These are phyloP conservation scores for Protobothrops mucrosquamatus DNA, from an alignment of 2,113 vertebrate species.

Conservation along the genomic window DNA sequence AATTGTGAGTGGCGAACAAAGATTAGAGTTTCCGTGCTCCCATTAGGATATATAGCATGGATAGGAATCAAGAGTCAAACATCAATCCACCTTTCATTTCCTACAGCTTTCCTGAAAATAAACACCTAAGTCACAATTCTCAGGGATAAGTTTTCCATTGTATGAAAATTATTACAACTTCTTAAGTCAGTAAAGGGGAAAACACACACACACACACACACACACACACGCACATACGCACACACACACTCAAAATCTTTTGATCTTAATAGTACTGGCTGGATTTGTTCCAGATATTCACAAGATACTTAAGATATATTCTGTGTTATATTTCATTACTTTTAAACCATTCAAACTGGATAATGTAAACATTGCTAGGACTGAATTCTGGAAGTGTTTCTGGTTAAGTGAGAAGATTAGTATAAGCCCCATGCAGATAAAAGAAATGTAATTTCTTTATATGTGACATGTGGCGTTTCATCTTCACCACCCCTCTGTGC, in stretches of 20 bases:
- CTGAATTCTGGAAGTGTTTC: not conserved
- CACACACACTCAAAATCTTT: not conserved
- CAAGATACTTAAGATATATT: not conserved
- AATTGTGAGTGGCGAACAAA: not conserved
- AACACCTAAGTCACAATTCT: not conserved
- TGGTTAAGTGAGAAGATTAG: slow-evolving; percentile 20
- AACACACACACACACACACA: not conserved
- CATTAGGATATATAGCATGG: not conserved
- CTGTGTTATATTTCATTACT: not conserved
- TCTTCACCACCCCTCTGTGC: no score
- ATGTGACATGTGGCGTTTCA: no score
- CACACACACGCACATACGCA: not conserved
- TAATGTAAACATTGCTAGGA: not conserved
- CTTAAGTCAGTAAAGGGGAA: not conserved
- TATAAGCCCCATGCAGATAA: not conserved
- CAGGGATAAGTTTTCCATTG: not conserved
- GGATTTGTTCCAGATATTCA: not conserved
- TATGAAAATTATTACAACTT: accelerated
- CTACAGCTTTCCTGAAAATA: not conserved
- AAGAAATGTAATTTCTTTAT: not conserved
- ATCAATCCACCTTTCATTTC: not conserved
- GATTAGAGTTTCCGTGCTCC: not conserved
- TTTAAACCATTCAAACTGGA: accelerated
- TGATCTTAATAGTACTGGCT: not conserved
- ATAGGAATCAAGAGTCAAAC: not conserved